phyloP scores from a whole-genome alignment of 2,797 vertebrate species.

The Urophycis tenuis region DNA sequence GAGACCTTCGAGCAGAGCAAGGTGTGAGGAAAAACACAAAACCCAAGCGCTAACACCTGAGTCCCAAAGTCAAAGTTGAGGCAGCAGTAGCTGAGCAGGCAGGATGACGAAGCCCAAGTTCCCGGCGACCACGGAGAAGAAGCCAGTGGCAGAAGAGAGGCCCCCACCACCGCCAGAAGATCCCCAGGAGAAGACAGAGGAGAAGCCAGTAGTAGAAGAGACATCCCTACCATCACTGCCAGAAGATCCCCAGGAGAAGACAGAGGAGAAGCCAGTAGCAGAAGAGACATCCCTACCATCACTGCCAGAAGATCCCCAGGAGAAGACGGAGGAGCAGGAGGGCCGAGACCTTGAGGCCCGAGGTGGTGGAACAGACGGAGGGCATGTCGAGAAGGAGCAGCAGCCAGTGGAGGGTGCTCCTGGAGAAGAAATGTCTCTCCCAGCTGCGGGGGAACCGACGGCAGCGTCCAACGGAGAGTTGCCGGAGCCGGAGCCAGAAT shows the following conservation, averaged over 20 bases:
- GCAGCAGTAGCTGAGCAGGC: not conserved
- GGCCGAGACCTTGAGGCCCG: not conserved
- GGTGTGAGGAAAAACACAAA: conserved; percentile 16
- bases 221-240: conserved; percentile 7
- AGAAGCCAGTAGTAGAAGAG: conserved; percentile 48
- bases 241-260: conserved; percentile 22
- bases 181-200: conserved; percentile 45
- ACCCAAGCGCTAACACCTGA: conserved; percentile 10
- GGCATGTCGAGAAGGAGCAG: conserved; percentile 14
- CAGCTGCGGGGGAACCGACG: conserved; percentile 30
- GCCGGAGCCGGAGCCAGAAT: conserved; percentile 43
- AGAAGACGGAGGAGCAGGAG: not conserved
- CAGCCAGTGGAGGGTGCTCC: conserved; percentile 31
- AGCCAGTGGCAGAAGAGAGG: conserved; percentile 39
- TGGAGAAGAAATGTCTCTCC: conserved; percentile 20
- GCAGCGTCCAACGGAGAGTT: conserved; percentile 27
- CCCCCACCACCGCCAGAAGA: conserved; percentile 11
- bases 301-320: conserved; percentile 16
- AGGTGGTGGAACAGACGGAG: conserved; percentile 29
- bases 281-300: conserved; percentile 23
- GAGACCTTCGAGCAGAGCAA: conserved; percentile 22
- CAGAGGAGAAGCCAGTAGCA: conserved; percentile 56
- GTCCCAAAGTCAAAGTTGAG: not conserved
- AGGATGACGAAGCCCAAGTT: conserved; percentile 67
- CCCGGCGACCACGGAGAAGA: conserved; percentile 63